Conservation (phyloP, 2,113 vertebrate genomes). For the Dissostichus mawsoni region DNA sequence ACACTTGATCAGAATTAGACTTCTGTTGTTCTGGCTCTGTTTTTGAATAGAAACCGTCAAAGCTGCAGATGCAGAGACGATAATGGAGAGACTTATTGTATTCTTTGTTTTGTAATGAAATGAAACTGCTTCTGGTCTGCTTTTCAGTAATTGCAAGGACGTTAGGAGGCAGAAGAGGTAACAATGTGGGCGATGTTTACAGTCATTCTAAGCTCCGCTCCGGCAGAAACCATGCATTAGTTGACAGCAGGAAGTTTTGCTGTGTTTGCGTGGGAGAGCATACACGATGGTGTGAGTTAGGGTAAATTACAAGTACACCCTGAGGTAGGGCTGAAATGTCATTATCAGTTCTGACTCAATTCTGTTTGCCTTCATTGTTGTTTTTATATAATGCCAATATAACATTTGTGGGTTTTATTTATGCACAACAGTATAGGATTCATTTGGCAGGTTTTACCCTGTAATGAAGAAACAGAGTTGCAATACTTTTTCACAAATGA, state of each 20-base stretch:
- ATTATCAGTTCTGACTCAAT: not conserved
- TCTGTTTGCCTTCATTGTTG: conserved; percentile 10
- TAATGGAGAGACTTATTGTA: conserved; percentile 6
- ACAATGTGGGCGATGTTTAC: conserved; percentile 31
- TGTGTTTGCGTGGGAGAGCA: conserved; percentile 21
- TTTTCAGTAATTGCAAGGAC: conserved; percentile 17
- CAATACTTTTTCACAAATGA: not conserved
- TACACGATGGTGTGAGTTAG: conserved; percentile 17
- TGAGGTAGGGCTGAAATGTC: not conserved
- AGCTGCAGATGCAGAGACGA: conserved; percentile 28
- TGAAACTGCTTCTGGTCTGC: not conserved
- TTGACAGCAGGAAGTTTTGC: conserved; percentile 12
- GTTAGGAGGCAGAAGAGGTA: not conserved
- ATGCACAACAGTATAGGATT: not conserved
- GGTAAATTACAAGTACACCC: conserved; percentile 16
- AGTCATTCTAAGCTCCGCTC: conserved; percentile 33
- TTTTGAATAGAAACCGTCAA: conserved; percentile 39
- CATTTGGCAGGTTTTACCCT: not conserved
- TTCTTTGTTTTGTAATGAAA: conserved; percentile 20
- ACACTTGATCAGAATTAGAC: conserved; percentile 40
- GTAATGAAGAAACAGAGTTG: not conserved
- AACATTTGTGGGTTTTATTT: not conserved
- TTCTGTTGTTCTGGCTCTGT: conserved; percentile 17
- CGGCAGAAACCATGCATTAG: conserved; percentile 37
- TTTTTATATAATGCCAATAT: not conserved